phyloP scores from a whole-genome alignment of 1,140 invertebrate genomes.

The Metopolophium dirhodum region DNA sequence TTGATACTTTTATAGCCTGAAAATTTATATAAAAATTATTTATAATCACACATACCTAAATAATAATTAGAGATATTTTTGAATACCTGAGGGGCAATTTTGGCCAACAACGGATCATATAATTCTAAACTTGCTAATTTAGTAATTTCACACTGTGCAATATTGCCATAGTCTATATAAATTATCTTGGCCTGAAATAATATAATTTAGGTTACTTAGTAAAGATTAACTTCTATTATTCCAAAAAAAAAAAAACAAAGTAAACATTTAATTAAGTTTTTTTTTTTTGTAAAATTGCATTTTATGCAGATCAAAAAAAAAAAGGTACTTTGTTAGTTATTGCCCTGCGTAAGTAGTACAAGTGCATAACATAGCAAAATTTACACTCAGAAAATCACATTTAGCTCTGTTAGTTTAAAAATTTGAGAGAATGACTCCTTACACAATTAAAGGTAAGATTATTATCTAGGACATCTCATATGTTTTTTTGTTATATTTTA shows the following conservation, averaged over 20 bases:
- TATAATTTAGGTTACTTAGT: background rate
- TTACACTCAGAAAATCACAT: no score
- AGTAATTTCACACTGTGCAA: conserved; percentile 30
- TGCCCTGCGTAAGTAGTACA: no score
- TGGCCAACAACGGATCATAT: conserved; percentile 39
- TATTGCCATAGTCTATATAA: conserved; percentile 51
- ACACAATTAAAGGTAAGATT: no score
- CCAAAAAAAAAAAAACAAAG: background rate
- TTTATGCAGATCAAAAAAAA: no score
- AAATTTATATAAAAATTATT: background rate
- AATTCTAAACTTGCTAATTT: conserved; percentile 18
- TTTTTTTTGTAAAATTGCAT: no score
- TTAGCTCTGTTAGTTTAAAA: no score
- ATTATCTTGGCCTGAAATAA: conserved; percentile 29
- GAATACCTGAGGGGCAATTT: conserved; percentile 44
- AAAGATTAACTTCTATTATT: background rate
- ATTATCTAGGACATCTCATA: no score
- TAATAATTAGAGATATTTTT: background rate
- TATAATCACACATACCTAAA: background rate
- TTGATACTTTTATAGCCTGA: conserved; percentile 44
- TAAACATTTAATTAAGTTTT: no score
- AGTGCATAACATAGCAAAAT: no score
- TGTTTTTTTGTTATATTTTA: no score
- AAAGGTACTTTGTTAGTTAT: no score
- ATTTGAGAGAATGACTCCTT: no score